phyloP scores from a whole-genome alignment of 2,888 invertebrate species.

The Leistus spinibarbis region DNA sequence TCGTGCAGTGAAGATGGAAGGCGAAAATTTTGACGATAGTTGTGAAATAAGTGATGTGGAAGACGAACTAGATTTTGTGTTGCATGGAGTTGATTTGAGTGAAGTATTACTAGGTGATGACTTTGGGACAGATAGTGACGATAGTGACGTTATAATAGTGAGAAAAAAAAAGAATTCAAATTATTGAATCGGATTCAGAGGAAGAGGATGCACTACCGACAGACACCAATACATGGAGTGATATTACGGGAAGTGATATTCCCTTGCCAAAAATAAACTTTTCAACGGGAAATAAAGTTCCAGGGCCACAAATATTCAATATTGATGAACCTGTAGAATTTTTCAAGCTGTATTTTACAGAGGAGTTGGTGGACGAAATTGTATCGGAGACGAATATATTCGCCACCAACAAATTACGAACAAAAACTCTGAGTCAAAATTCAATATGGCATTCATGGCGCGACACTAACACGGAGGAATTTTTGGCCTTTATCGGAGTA shows the following conservation, averaged over 20 bases:
- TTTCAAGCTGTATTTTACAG: slow-evolving; percentile 37
- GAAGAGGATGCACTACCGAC: too few species aligned
- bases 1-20: neutral
- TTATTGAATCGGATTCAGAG: too few species aligned
- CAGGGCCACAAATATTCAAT: slow-evolving; percentile 38
- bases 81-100: neutral
- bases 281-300: too few species aligned
- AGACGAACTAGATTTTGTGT: neutral
- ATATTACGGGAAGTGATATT: too few species aligned
- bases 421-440: too few species aligned
- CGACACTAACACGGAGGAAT: too few species aligned
- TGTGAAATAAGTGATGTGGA: neutral
- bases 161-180: too few species aligned
- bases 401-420: too few species aligned
- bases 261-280: too few species aligned
- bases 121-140: neutral
- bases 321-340: slow-evolving; percentile 39
- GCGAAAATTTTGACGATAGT: neutral
- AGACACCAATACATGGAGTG: too few species aligned
- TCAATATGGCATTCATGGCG: slow-evolving; percentile 42
- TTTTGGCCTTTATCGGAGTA: slow-evolving; percentile 41
- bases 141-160: too few species aligned
- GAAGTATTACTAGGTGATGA: neutral
- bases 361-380: slow-evolving; percentile 16
- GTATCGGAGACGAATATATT: slow-evolving; percentile 24